phyloP scores from a whole-genome alignment of 2,888 invertebrate species.

The Heliconius sara region DNA sequence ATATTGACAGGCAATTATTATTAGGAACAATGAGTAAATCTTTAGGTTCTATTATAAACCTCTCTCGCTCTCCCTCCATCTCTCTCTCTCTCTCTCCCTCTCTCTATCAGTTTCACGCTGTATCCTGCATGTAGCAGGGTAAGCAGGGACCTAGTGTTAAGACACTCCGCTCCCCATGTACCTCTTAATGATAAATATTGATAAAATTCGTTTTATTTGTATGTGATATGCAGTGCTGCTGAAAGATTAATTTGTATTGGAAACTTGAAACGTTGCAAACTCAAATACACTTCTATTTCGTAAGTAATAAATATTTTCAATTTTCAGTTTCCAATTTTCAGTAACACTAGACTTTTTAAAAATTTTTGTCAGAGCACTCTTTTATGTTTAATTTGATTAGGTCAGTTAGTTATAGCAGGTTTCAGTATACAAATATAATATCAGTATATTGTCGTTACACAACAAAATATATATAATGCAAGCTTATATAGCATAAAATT shows the following conservation, averaged over 20 bases:
- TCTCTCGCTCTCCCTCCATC: too few species aligned
- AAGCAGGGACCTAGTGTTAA: too few species aligned
- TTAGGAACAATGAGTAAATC: not conserved
- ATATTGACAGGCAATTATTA: constrained; percentile 21
- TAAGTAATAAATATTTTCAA: not conserved
- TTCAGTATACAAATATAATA: not conserved
- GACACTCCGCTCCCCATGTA: too few species aligned
- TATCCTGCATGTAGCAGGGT: too few species aligned
- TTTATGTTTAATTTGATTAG: not conserved
- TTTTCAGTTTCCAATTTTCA: not conserved
- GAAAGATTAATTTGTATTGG: not conserved
- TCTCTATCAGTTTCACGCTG: too few species aligned
- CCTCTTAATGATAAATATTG: not conserved
- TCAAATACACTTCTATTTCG: not conserved
- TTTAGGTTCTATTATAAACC: not conserved
- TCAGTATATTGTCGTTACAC: not conserved
- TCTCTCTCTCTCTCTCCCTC: too few species aligned
- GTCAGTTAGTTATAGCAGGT: not conserved
- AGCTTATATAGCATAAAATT: not conserved
- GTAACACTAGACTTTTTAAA: not conserved
- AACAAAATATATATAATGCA: not conserved
- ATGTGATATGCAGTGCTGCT: not conserved
- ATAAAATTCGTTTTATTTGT: not conserved
- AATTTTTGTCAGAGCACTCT: not conserved
- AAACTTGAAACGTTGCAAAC: not conserved